phyloP scores from a whole-genome alignment of 2,113 vertebrate genomes.

The Triplophysa rosa region DNA sequence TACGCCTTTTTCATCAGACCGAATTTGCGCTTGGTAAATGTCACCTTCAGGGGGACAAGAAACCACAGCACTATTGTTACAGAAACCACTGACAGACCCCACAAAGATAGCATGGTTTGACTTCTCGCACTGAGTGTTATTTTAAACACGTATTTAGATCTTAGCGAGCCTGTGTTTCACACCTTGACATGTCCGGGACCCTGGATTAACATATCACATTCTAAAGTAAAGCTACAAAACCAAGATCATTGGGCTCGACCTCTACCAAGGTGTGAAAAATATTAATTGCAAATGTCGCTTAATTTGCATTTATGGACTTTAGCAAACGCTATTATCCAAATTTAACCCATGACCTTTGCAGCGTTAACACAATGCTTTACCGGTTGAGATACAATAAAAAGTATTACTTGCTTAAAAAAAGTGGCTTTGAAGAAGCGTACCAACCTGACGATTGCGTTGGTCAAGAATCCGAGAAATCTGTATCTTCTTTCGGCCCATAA shows the following conservation, averaged over 20 bases:
- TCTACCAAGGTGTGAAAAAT: background rate
- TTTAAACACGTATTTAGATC: background rate
- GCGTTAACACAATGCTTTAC: too few species aligned
- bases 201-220: slow-evolving; percentile 14
- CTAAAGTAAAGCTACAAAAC: background rate
- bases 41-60: slow-evolving; percentile 75
- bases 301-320: too few species aligned
- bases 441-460: slow-evolving; percentile 91
- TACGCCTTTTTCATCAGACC: slow-evolving; percentile 98
- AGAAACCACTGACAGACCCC: background rate
- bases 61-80: slow-evolving; percentile 21
- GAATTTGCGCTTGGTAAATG: slow-evolving; percentile 95
- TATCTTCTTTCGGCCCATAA: slow-evolving; percentile 96
- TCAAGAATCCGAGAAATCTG: slow-evolving; percentile 95
- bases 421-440: background rate
- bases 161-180: background rate
- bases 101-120: slow-evolving; percentile 12
- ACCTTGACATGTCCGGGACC: background rate
- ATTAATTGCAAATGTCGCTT: too few species aligned
- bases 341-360: too few species aligned
- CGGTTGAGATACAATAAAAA: too few species aligned
- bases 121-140: slow-evolving; percentile 21
- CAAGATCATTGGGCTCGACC: too few species aligned
- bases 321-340: too few species aligned
- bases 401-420: too few species aligned